Conservation (phyloP, 1,140 invertebrate genomes). For the Bombyx mori region DNA sequence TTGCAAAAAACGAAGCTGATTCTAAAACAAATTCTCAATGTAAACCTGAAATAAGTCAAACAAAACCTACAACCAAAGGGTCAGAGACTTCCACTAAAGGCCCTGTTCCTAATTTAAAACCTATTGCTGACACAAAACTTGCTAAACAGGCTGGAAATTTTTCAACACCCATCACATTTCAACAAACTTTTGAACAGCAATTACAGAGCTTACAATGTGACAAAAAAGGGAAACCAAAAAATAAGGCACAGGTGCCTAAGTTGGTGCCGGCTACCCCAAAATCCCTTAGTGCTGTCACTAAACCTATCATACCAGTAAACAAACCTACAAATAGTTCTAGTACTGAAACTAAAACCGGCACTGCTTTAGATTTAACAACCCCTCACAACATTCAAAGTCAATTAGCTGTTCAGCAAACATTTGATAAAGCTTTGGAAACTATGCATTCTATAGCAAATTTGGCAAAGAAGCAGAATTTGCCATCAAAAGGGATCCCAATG, state of each 20-base stretch:
- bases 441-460: constrained; percentile 70
- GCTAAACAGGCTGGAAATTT: constrained; percentile 51
- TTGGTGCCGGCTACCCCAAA: constrained; percentile 54
- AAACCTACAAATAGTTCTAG: constrained; percentile 25
- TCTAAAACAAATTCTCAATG: constrained; percentile 25
- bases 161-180: constrained; percentile 62
- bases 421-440: constrained; percentile 60
- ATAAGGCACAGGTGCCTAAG: constrained; percentile 63
- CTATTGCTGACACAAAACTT: constrained; percentile 64
- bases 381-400: constrained; percentile 61
- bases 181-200: constrained; percentile 69
- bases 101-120: constrained; percentile 68
- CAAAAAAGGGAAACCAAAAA: constrained; percentile 64
- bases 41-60: constrained; percentile 33
- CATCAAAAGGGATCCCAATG: constrained; percentile 38
- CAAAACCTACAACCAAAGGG: constrained; percentile 36
- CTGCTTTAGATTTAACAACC: constrained; percentile 64
- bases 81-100: constrained; percentile 58
- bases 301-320: constrained; percentile 29
- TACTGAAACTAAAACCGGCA: constrained; percentile 46
- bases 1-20: constrained; percentile 31
- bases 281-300: constrained; percentile 47
- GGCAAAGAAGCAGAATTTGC: constrained; percentile 61
- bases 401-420: constrained; percentile 55
- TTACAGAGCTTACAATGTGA: constrained; percentile 54